Evolutionary conservation across 2,888 invertebrate species (phyloP), one percentile per base, ranked within the genome.

Genomic region (Hypomecis punctinalis): DNA sequence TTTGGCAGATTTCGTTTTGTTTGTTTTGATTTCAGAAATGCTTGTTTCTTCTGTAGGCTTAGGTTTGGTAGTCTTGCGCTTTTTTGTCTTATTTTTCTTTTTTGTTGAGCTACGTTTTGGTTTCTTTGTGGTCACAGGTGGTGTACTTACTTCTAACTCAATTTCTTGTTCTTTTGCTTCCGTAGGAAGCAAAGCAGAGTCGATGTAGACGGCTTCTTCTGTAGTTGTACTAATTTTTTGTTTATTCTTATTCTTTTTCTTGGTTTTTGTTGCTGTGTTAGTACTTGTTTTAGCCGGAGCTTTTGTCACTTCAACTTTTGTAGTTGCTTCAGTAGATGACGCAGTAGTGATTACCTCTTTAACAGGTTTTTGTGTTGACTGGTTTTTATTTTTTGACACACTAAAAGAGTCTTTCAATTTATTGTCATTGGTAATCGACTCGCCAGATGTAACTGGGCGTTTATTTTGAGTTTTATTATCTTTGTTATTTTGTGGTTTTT

Each of bases 401-500:
- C 93, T 94, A 39, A 94, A 91, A 0, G 95, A 94, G 6, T 95
- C 94, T 76, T 95, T 95, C 11, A 95, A 85, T 85, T 95, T 95
- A 4, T 94, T 93, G 78, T 93, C 93, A 70, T 86, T 93, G 13
- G 93, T 90, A 37, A 90, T 92, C 36, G 92, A 92, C 23, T 92
- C 92, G 68, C 89, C 85, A 51, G 49, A 10, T 45, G 93, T 91
- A 6, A 91, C 85, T 0, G 92, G 90, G 40, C 91, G 86, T 72
- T 90, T 91, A 0, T 80, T 73, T 45, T 80, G 68, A 42, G 71
- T 56, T 72, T 91, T 91, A 53, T 84, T 88, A 63, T 77, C 57
- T 72, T 91, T 91, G 53, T 84, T 88, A 63, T 77, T 85, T 61
- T 81, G 83, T 11, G 90, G 89, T 37, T 88, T 80, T 72, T 92